A percentile compares a stretch with the other conserved stretches of the same genome.
Evolutionary conservation across 2,797 vertebrate genomes (phyloP).

Genomic region (Odontamblyopus rebecca): DNA sequence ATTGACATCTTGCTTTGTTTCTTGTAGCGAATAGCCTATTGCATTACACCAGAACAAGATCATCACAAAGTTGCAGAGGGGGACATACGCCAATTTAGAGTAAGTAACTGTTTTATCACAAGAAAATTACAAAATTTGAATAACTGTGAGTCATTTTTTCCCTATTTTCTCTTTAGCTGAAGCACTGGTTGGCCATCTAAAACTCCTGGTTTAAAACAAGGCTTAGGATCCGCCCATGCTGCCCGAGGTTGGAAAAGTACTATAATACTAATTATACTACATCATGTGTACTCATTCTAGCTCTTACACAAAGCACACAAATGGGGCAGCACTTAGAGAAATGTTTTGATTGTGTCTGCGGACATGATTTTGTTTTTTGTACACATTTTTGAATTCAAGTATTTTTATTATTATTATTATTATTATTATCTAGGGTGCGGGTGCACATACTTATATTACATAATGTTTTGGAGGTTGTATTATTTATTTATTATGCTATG

Average conservation of each 20-base stretch:
- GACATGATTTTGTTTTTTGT: constrained; percentile 36
- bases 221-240: constrained; percentile 53
- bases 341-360: constrained; percentile 28
- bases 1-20: constrained; percentile 18
- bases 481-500: constrained; percentile 32
- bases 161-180: constrained; percentile 78
- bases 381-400: constrained; percentile 21
- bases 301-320: constrained; percentile 29
- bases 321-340: constrained; percentile 14
- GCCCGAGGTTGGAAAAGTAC: constrained; percentile 25
- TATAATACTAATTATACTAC: neutral
- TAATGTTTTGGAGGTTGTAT: constrained; percentile 21
- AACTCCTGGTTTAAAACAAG: constrained; percentile 10
- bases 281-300: neutral
- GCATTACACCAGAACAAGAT: constrained; percentile 95
- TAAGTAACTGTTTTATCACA: constrained; percentile 57
- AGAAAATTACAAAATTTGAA: neutral
- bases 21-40: constrained; percentile 91
- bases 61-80: constrained; percentile 91
- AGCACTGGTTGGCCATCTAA: constrained; percentile 95
- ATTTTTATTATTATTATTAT: constrained; percentile 31
- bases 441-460: constrained; percentile 23
- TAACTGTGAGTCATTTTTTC: constrained; percentile 13
- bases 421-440: constrained; percentile 14
- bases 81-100: constrained; percentile 91